Evolutionary conservation across 2,888 invertebrate genomes (phyloP).

Genomic region (Stegana nigrithorax): DNA sequence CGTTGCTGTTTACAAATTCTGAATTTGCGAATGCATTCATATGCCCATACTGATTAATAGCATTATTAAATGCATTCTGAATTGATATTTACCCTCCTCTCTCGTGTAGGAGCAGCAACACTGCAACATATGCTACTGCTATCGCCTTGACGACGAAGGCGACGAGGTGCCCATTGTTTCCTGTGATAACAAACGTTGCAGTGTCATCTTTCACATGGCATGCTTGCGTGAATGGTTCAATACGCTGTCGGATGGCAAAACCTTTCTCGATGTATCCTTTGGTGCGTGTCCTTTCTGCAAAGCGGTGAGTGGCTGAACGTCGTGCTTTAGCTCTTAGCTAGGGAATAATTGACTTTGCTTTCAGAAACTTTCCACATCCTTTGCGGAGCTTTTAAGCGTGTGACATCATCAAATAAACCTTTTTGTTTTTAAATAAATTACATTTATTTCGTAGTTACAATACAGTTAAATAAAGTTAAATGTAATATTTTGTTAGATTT

Average conservation of each 20-base stretch:
- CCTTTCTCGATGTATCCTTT: constrained; percentile 63
- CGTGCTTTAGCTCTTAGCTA: neutral
- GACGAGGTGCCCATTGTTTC: constrained; percentile 65
- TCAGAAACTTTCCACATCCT: constrained; percentile 67
- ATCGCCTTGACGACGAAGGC: constrained; percentile 54
- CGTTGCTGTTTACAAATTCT: neutral
- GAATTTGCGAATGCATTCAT: neutral
- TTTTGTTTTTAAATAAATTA: neutral
- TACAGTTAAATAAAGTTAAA: too few species aligned
- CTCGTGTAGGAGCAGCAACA: constrained; percentile 42
- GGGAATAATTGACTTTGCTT: constrained; percentile 18
- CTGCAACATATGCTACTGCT: constrained; percentile 66
- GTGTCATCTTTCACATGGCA: constrained; percentile 61
- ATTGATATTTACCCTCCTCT: too few species aligned
- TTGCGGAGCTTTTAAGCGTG: constrained; percentile 60
- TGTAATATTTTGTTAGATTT: constrained; percentile 6
- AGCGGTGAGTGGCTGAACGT: constrained; percentile 47
- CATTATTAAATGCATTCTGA: constrained; percentile 22
- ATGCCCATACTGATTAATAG: neutral
- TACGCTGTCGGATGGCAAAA: constrained; percentile 60
- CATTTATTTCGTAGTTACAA: too few species aligned
- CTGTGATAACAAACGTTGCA: constrained; percentile 64
- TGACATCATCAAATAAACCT: constrained; percentile 35
- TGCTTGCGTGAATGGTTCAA: constrained; percentile 67
- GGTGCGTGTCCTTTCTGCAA: constrained; percentile 67